Evolutionary conservation across 2,888 invertebrate species (phyloP), one percentile per base, ranked within the genome.

Genomic region (Andrena minutula): DNA sequence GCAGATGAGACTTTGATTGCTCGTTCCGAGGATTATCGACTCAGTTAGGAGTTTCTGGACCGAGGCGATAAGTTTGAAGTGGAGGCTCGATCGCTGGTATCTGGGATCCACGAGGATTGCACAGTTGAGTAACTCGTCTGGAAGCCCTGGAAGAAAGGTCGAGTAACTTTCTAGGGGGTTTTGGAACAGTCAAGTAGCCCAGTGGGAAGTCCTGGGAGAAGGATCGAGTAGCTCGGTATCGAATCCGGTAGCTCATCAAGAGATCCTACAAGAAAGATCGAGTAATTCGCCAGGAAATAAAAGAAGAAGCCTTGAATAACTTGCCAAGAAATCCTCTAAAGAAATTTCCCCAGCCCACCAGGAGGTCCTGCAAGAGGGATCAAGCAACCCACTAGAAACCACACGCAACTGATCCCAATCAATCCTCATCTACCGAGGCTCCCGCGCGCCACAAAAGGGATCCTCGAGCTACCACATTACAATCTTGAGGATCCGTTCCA

Each of bases 381-480:
- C 23, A 0, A 63, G 70, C 51, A 61, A 63, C 63, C 63, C 53
- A 28, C 53, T 63, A 53, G 53, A 8, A 2, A 20, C 20, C 20
- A 20, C 28, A 6, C 12, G 49, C 20, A 70, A 73, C 58, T 65
- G 49, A 56, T 53, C 53, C 61, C 51, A 70, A 79, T 79, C 69
- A 65, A 72, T 72, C 47, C 28, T 47, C 23, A 20, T n/a, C 23
- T n/a, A 12, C 28, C 5, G 5, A 41, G 41, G 41, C 41, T 41
- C 4, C 41, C 16, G 16, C 41, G 12, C 41, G 51, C 20, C 2
- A 20, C 51, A 51, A 20, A 51, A 20, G 51, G 20, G 20, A 51
- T 51, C 51, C 20, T 20, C 51, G 51, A 51, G 51, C 41, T 16
- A 41, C 4, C 41, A 5, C 41, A 16, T 16, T 16, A 41, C 41